A percentile compares a stretch with the other conserved stretches of the same genome.
Evolutionary conservation across 2,113 vertebrate species (phyloP).

Genomic region (Drymodes brunneopygia): DNA sequence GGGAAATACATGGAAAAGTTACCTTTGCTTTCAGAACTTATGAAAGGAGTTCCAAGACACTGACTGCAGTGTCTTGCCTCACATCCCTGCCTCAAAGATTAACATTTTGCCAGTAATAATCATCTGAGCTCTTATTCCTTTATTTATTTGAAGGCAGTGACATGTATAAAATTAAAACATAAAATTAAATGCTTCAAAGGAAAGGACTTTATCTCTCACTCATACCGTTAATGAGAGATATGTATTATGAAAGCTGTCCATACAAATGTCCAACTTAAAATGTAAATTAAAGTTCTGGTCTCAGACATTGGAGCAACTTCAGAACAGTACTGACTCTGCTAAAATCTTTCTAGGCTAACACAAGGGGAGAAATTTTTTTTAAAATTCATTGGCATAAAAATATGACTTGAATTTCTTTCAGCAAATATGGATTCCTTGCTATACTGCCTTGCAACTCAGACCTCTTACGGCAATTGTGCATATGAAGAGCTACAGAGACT

Average conservation of each 20-base stretch:
- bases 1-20: background rate
- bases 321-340: background rate
- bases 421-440: background rate
- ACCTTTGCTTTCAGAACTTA: background rate
- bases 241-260: background rate
- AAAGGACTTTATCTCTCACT: background rate
- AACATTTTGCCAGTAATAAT: conserved; percentile 42
- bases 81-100: conserved; percentile 6
- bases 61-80: conserved; percentile 27
- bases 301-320: background rate
- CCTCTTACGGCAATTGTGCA: background rate
- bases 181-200: conserved; percentile 18
- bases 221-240: background rate
- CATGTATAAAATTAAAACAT: conserved; percentile 44
- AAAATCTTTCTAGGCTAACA: background rate
- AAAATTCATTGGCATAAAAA: background rate
- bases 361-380: background rate
- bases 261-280: background rate
- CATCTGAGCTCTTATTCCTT: conserved; percentile 30
- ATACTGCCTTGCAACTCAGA: background rate
- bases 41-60: background rate
- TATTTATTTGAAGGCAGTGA: conserved; percentile 35
- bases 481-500: background rate
- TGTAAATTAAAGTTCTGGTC: background rate
- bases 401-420: background rate